A percentile compares a stretch with the other conserved stretches of the same genome.
phyloP scores from a whole-genome alignment of 1,140 invertebrate species.

The Halictus rubicundus region DNA sequence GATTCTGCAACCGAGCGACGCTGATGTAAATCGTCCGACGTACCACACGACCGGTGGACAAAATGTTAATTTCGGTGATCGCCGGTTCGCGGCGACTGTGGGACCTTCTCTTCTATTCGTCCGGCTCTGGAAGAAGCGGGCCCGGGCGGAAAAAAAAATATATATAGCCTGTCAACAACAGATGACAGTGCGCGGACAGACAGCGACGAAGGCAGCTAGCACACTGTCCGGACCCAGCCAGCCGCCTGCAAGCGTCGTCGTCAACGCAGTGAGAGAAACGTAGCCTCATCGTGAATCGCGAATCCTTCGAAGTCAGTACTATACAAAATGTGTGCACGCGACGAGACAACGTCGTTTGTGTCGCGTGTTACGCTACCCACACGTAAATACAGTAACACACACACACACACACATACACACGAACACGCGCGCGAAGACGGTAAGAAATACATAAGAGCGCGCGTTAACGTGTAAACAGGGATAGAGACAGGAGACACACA shows the following conservation, averaged over 20 bases:
- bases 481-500: background rate
- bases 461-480: no score
- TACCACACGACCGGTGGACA: conserved; percentile 54
- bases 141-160: no score
- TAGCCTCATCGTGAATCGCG: conserved; percentile 52
- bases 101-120: conserved; percentile 52
- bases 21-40: conserved; percentile 70
- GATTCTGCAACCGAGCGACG: conserved; percentile 81
- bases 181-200: background rate
- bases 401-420: background rate
- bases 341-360: no score
- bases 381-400: no score
- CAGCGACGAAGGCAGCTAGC: no score
- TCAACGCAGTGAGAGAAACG: conserved; percentile 47
- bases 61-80: conserved; percentile 44
- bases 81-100: conserved; percentile 51
- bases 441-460: no score
- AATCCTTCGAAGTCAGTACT: conserved; percentile 45
- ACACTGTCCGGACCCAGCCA: background rate
- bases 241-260: conserved; percentile 1
- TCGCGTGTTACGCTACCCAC: no score
- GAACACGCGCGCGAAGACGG: background rate
- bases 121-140: conserved; percentile 12
- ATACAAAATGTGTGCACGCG: background rate
- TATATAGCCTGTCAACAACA: no score